Evolutionary conservation across 2,797 vertebrate genomes (phyloP), one percentile per base, ranked within the genome.

Genomic region (Chiloscyllium punctatum): DNA sequence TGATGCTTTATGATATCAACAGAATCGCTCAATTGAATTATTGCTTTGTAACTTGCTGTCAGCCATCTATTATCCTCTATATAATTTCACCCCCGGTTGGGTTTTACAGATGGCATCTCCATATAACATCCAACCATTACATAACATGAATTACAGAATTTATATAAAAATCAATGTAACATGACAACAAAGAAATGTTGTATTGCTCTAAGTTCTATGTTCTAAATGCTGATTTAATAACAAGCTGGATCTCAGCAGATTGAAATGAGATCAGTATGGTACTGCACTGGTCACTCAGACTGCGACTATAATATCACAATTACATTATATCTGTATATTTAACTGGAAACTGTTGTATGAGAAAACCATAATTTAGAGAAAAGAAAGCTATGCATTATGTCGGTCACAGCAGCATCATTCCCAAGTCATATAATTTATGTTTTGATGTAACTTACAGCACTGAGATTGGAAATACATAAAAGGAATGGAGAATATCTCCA

Each of bases 21-120:
- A 97, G 97, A 97, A 97, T 96, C 96, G 97, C 97, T 97, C 97
- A 94, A 96, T 96, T 97, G 97, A 98, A 97, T 97, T 97, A 98
- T 96, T 97, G 97, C 97, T 96, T 97, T 97, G 96, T 96, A 97
- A 96, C 97, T 96, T 69, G 66, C 90, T 92, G 90, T 33, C 90
- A 69, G 90, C 90, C 62, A 91, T 91, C 88, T 68, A 92, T 92
- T 92, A 69, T 92, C 66, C 90, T 69, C 66, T 92, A 69, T 92
- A 92, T 92, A 69, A 92, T 92, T 92, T 92, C 90, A 92, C 90
- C 69, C 90, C 90, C 42, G 62, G 66, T 69, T 92, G 90, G 90
- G n/a, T 69, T 92, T 92, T 92, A 92, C 66, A 92, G 90, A 92
- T 69, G 62, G 90, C 66, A 69, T 92, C 90, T 69, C 66, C n/a